Evolutionary conservation across 1,140 invertebrate genomes (phyloP), one percentile per base, ranked within the genome.

Genomic region (Paralvinella palmiformis): DNA sequence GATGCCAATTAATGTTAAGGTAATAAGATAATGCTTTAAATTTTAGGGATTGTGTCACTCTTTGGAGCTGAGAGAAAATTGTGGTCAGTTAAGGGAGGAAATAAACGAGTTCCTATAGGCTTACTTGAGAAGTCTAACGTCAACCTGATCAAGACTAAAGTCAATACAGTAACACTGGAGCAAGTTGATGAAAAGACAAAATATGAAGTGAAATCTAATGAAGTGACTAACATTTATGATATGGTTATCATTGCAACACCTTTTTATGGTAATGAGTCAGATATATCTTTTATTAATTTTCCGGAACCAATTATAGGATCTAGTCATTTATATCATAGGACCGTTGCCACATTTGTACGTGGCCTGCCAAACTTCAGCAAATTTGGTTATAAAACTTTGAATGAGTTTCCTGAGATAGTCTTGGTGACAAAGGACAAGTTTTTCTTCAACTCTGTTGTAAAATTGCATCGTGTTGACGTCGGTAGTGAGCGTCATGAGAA

Each of bases 61-160:
- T 85, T 86, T 65, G 87, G 85, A 27, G 80, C 82, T 3, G 79
- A 78, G 55, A 71, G 72, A 35, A 75, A 79, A 5, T 72, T 88
- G 20, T 88, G 85, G 85, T 76, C 84, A 17, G 81, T 88, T 15
- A 78, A 84, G 69, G 84, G 84, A 56, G 88, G 88, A 61, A 88
- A 89, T 68, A 84, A 84, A 71, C 62, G 76, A 68, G 79, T 88
- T 65, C 75, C 81, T 2, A 72, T 80, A 68, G 74, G 75, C 35
- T 71, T 86, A 1, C 24, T 57, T 20, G 22, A 57, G 0, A 69
- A 72, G 37, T 79, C 83, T 0, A 63, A 80, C 48, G 79, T 83
- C 37, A 77, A 73, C 27, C 62, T 85, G 24, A 71, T 84, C 37
- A 70, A 73, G 53, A 73, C 68, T 22, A 69, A 73, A 64, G 80